Base-by-base conservation (phyloP, 1,140 invertebrate genomes). In the Drosophila jambulina region DNA sequence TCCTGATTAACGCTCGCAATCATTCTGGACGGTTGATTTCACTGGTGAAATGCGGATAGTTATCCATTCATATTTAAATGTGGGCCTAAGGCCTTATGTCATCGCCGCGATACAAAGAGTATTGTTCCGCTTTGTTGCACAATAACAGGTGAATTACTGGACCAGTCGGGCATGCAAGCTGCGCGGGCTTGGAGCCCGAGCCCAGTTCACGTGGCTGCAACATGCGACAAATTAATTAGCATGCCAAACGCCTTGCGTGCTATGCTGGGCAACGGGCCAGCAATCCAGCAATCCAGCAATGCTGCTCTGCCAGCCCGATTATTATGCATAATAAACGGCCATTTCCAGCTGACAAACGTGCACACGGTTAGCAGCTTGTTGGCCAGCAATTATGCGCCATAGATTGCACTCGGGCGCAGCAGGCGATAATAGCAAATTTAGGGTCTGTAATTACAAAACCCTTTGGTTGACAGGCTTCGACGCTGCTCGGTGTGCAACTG, bases 181-280 rank as follows among this genome's bases (percentile, higher is more conserved):
- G 58, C 29, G 58, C 36, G 45, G 54, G 29, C 29, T 21, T 56
- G 59, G 42, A 15, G 45, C 57, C 36, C 49, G 32, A 36, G 15
- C 32, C 43, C 46, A 61, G 42, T 67, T 83, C 83, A 87, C 84
- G 83, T 87, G 84, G 84, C 68, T 67, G 77, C 77, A 51, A 68
- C 80, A 87, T 88, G 83, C 83, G 83, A 80, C 76, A 80, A 54
- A 78, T 84, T 68, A 87, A 84, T 87, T 90, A 87, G 60, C 42
- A 69, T 82, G 70, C 63, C 63, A 10, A 53, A 48, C 45, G 49
- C 54, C 62, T 78, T 84, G 71, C 72, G 32, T 78, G 69, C 49
- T 69, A 78, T 70, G 64, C 58, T 78, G 36, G 23, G n/a, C 27
- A 48, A 23, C 25, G 2, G 9, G 38, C 40, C 23, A 10, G 2